Base-by-base conservation (phyloP, 2,113 vertebrate genomes). In the Hypanus sabinus region DNA sequence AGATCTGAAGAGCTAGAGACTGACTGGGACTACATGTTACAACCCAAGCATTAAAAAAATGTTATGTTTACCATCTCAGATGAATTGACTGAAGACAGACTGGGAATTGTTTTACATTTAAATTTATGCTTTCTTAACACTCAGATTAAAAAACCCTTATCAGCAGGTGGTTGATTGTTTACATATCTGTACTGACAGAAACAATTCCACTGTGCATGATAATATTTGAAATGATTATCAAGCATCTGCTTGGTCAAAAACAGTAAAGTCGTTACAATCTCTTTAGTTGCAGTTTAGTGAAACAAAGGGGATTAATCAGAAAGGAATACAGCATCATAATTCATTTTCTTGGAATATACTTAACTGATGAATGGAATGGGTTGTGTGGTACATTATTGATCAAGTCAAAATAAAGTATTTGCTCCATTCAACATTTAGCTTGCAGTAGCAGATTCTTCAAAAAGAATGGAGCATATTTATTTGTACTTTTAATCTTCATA, bases 281-380 rank as follows among this genome's bases (percentile, higher is more conserved):
- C 90, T 93, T 71, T 73, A 18, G 60, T 22, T 93, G 38, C 22
- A 93, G 68, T 73, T 46, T 46, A 38, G 33, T 38, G 90, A 71
- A 70, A 70, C n/a, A 68, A 46, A 55, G 68, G 70, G 22, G 90
- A 93, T 73, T 46, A 93, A 73, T 70, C 46, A 93, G 20, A 36
- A 70, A 92, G 46, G 0, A 87, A 62, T 18, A 93, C 10, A 46
- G 22, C 24, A 46, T 30, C 73, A 36, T 73, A 55, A 73, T 46
- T 27, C 38, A 93, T 46, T 93, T 93, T 93, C 90, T 93, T 73
- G 11, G 36, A 93, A 93, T 55, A 68, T 93, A 93, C 22, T 46
- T 93, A 93, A 9, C 46, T 33, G 18, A 55, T 70, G 20, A 55
- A 6, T 46, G 36, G 70, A 73, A 71, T 12, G 36, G 36, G 71